These are phyloP conservation scores for Glareola pratincola DNA, from an alignment of 2,113 vertebrate genomes.

Conservation along the genomic window DNA sequence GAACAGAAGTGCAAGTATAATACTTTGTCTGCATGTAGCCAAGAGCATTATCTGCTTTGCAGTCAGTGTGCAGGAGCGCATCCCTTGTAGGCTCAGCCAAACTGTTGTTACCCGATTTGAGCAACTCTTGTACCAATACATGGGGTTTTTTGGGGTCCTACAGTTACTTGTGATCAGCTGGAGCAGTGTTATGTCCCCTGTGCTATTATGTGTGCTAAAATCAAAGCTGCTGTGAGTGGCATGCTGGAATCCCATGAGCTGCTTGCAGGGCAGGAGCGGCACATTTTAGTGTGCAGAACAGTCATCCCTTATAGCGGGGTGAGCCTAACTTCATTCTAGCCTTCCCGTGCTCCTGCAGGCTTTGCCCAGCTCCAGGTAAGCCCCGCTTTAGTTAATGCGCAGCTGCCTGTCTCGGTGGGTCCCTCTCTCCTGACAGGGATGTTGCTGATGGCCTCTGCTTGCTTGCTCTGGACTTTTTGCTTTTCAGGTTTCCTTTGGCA, in stretches of 20 bases:
- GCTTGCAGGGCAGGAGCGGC: not conserved
- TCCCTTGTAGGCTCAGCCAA: not conserved
- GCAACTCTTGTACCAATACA: not conserved
- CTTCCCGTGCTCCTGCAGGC: rapidly evolving
- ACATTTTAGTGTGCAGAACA: too few relatives aligned
- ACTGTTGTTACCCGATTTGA: not conserved
- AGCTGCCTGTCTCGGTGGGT: not conserved
- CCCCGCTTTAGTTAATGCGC: not conserved
- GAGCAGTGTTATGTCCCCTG: not conserved
- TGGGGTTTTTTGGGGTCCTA: too few relatives aligned
- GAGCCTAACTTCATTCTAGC: not conserved
- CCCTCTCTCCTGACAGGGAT: not conserved
- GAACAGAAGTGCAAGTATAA: not conserved
- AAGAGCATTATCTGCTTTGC: not conserved
- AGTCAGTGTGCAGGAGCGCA: not conserved
- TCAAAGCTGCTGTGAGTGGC: not conserved
- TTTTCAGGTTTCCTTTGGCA: not conserved
- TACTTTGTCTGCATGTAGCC: not conserved
- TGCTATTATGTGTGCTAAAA: rapidly evolving
- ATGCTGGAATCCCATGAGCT: rapidly evolving
- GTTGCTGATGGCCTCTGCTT: not conserved
- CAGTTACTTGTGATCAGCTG: rapidly evolving
- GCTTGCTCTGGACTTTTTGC: not conserved
- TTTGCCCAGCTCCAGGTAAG: not conserved
- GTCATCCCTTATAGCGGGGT: not conserved